These are phyloP conservation scores for Galbula dea DNA, from an alignment of 2,113 vertebrate genomes.

Conservation along the genomic window DNA sequence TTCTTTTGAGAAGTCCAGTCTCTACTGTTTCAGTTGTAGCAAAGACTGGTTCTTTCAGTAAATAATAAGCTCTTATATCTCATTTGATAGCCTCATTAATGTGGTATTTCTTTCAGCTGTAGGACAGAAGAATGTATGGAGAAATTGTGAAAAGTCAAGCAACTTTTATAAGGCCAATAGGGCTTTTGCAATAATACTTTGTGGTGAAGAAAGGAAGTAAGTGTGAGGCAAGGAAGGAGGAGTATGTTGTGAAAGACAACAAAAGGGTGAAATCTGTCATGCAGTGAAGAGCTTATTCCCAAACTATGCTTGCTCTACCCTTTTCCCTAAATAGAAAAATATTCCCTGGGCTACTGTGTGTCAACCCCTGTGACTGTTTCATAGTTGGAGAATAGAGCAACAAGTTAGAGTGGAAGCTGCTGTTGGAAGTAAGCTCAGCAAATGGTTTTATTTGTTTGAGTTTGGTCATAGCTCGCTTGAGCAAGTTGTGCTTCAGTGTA, in stretches of 20 bases:
- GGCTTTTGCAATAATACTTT: background rate
- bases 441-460: background rate
- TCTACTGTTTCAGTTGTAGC: background rate
- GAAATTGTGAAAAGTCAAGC: background rate
- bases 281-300: background rate
- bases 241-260: background rate
- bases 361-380: background rate
- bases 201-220: background rate
- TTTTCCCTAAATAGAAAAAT: background rate
- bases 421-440: background rate
- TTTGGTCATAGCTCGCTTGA: background rate
- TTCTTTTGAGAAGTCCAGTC: background rate
- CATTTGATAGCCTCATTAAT: background rate
- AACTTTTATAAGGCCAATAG: background rate
- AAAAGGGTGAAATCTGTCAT: background rate
- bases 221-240: background rate
- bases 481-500: background rate
- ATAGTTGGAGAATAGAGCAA: background rate
- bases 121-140: background rate
- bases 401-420: background rate
- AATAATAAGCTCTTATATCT: background rate
- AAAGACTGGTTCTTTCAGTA: background rate
- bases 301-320: background rate
- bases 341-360: background rate
- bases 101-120: background rate